Percentiles rank a stretch among this genome's conserved stretches.
phyloP scores from a whole-genome alignment of 1,140 invertebrate species.

The Lineus longissimus region DNA sequence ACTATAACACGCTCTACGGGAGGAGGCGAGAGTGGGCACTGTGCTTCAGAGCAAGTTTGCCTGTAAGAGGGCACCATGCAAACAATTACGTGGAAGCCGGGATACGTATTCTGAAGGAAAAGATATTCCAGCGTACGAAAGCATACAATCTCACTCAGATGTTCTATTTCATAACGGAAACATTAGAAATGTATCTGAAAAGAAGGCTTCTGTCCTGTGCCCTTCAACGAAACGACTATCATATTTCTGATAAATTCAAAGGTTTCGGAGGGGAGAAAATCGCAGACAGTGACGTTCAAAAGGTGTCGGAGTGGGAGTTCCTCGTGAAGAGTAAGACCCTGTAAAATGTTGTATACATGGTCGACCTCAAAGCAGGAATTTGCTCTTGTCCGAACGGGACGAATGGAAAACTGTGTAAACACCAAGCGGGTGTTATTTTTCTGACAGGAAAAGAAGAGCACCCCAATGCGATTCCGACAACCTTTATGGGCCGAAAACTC shows the following conservation, averaged over 20 bases:
- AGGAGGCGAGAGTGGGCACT: constrained; percentile 1
- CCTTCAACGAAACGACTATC: neutral
- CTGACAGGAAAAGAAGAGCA: neutral
- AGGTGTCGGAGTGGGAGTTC: neutral
- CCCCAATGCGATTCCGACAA: neutral
- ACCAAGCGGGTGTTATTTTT: neutral
- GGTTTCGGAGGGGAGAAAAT: neutral
- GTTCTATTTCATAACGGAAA: neutral
- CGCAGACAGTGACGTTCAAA: neutral
- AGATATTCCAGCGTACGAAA: neutral
- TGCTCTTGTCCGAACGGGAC: constrained; percentile 5
- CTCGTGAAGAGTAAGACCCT: neutral
- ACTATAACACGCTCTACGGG: neutral
- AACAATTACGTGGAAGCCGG: constrained; percentile 5
- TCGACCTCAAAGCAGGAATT: neutral
- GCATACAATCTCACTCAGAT: constrained; percentile 1
- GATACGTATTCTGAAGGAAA: constrained; percentile 2
- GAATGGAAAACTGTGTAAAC: neutral
- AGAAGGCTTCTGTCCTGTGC: neutral
- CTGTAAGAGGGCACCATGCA: neutral
- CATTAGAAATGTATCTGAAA: neutral
- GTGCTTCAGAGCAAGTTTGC: neutral
- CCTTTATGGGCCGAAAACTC: neutral
- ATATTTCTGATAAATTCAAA: neutral
- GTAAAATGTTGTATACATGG: neutral